Base-by-base conservation (phyloP, 1,140 invertebrate genomes). In the Brachionus koreanus region DNA sequence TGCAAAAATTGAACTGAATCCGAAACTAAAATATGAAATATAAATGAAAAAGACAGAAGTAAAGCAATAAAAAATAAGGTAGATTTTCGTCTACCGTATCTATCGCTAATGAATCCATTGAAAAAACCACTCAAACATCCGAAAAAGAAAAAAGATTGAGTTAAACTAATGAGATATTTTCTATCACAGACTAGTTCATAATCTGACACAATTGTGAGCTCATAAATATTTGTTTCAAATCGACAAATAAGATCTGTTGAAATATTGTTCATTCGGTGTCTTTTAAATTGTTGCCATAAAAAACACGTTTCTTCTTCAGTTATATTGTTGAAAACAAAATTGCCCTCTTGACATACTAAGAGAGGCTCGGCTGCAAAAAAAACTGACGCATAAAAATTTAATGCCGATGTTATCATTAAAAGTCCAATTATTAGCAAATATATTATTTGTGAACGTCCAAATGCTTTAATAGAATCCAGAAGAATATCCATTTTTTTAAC, bases 61-160 rank as follows among this genome's bases (percentile, higher is more conserved):
- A 79, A n/a, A 19, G 23, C 10, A n/a, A 79, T 57, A 16, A 79
- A 79, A 12, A 57, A 3, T 0, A 61, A 13, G n/a, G 37, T 19
- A 6, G 76, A 57, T 43, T 79, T 79, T 61, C 57, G 52, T 12
- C 76, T 49, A 9, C 76, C 76, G 35, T 61, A 29, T 29, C 23
- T 9, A 65, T 79, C 76, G 57, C 76, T 79, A 9, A 79, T 19
- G 23, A 57, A 61, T 23, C 76, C 76, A 79, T 65, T 79, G 12
- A 79, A 79, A 57, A 65, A 33, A 33, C 35, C 76, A 19, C 29
- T 35, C n/a, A 79, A 61, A 29, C 76, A 42, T 42, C 76, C 76
- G 35, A 65, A 19, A 43, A 79, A 79, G 39, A 79, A 79, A 61
- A 61, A 61, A 13, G 76, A 61, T 16, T 79, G 76, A 12, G n/a